A percentile compares a stretch with the other conserved stretches of the same genome.
Conservation (phyloP, 2,113 vertebrate genomes). For the Rhagologus leucostigma region DNA sequence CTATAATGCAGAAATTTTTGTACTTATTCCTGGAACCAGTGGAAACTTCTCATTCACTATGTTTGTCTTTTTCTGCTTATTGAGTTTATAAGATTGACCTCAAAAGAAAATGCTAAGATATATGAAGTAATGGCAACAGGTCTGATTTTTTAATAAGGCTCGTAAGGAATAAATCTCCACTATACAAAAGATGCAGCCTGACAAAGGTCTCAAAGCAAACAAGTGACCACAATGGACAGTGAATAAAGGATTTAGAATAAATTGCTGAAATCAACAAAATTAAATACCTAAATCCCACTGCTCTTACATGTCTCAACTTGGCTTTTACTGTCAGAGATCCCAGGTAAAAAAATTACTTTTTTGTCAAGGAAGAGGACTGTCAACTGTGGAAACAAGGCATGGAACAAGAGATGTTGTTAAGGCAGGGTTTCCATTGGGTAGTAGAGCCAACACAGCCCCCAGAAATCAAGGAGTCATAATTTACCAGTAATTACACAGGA, state of each 20-base stretch:
- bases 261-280: not conserved
- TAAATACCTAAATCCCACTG: not conserved
- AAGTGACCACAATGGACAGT: not conserved
- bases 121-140: not conserved
- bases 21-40: not conserved
- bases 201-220: not conserved
- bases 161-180: not conserved
- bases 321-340: not conserved
- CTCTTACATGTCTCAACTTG: not conserved
- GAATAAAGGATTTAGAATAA: not conserved
- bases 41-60: not conserved
- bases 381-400: not conserved
- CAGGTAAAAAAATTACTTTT: not conserved
- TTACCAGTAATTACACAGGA: not conserved
- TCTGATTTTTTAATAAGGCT: not conserved
- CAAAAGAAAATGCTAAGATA: not conserved
- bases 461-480: not conserved
- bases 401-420: not conserved
- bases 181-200: not conserved
- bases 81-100: not conserved
- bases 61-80: not conserved
- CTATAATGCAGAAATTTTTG: not conserved
- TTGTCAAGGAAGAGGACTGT: not conserved
- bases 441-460: rapidly evolving
- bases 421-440: not conserved